Evolutionary conservation across 2,113 vertebrate species (phyloP), one percentile per base, ranked within the genome.

Genomic region (Craseonycteris thonglongyai): DNA sequence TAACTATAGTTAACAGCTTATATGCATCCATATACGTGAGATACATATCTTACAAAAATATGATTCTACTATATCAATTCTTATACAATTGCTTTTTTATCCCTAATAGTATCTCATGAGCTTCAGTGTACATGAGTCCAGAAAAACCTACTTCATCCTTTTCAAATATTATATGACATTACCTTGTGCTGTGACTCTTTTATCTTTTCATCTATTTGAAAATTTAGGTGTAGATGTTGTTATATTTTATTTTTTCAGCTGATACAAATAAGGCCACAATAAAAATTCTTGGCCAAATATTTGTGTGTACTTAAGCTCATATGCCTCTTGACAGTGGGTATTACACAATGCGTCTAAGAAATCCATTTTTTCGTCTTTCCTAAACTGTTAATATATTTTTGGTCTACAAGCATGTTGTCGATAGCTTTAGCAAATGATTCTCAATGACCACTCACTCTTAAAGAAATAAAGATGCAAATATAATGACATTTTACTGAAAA

Each of bases 401-500:
- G 47, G 59, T 94, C 86, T 95, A 82, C 95, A 72, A 72, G 82
- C 30, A n/a, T 35, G 19, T 9, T 35, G 47, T 56, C 83, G 66
- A 96, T 35, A 33, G 33, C 5, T 19, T 33, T 0, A 79, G 18
- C n/a, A 80, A 76, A 26, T 83, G 18, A 75, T 66, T 90, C 4
- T 49, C 24, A 72, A 21, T 42, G 56, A 33, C 13, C 15, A 33
- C 18, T 94, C 22, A 28, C 42, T 93, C 19, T 83, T 61, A 82
- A 69, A 30, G 18, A 88, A 84, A 87, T 81, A 38, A n/a, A 95
- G 47, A 96, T 69, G 65, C n/a, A 97, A 90, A 90, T 91, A 51
- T 51, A 69, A 76, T 2, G 85, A n/a, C 42, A 59, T 96, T 95
- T 91, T 38, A 19, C 45, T 59, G 38, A 66, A 84, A 71, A n/a